Evolutionary conservation across 2,113 vertebrate genomes (phyloP), one percentile per base, ranked within the genome.

Genomic region (Hoplias malabaricus): DNA sequence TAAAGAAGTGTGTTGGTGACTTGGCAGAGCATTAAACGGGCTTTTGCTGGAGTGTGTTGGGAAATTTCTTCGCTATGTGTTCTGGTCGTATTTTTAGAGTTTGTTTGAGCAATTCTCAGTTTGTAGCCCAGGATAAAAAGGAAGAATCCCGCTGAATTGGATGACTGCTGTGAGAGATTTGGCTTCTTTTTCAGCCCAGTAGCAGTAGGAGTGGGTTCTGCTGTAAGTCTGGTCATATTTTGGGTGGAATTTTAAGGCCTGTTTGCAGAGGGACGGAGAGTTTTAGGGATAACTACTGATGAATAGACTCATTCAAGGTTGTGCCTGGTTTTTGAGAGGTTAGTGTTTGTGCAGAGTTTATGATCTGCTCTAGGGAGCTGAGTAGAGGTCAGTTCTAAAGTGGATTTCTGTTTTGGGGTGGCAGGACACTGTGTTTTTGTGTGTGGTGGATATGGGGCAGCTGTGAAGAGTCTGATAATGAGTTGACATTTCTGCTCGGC

Each of bases 401-500:
- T 36, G 8, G 59, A 34, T 16, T 19, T 34, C 31, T 63, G 59
- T 63, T 63, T 36, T 63, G 59, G 59, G 16, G 16, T n/a, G n/a
- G 59, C 16, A 63, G 33, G 19, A 36, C 5, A 19, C 7, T 14
- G 1, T 11, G 59, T n/a, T 34, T 36, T 19, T 63, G 59, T 21
- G 31, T 36, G 21, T 48, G 57, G 9, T 7, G 50, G 23, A 40
- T 19, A 57, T 38, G 21, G 53, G 33, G 54, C 10, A 13, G 69
- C 75, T 69, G 66, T 40, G 43, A 69, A 77, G 66, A 31, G 38
- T 61, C 53, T 69, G 66, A 69, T 69, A 77, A 77, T 69, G 40
- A 69, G 53, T 69, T 69, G 66, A 69, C 75, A 69, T 69, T 77
- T 77, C 65, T 69, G 38, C 54, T 48, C 66, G 34, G 75, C 21